Evolutionary conservation across 2,888 invertebrate genomes (phyloP).

Genomic region (Pelosia muscerda): DNA sequence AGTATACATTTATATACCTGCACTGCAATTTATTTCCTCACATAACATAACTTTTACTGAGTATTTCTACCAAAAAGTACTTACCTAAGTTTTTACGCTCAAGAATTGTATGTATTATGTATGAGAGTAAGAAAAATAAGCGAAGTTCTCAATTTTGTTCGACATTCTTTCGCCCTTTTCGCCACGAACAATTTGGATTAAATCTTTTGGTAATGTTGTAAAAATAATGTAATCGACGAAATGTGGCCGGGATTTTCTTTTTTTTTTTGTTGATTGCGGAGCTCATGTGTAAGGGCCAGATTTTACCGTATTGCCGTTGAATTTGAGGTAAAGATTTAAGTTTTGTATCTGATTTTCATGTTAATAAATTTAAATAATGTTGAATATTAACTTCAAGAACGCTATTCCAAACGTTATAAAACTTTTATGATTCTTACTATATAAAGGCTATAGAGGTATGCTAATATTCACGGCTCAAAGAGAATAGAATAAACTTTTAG

Average conservation of each 20-base stretch:
- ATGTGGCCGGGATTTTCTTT: slow-evolving; percentile 21
- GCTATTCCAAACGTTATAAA: neutral
- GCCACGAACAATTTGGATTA: slow-evolving; percentile 44
- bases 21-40: slow-evolving; percentile 20
- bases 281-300: neutral
- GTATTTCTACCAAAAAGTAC: slow-evolving; percentile 26
- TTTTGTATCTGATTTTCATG: neutral
- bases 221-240: slow-evolving; percentile 41
- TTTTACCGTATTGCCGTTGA: neutral
- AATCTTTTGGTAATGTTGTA: slow-evolving; percentile 46
- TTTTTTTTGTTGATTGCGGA: slow-evolving; percentile 11
- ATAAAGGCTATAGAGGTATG: neutral
- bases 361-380: neutral
- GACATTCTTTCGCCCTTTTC: slow-evolving; percentile 33
- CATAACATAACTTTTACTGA: slow-evolving; percentile 19
- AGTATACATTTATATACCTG: neutral
- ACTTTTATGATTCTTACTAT: neutral
- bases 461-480: neutral
- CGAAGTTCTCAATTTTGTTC: slow-evolving; percentile 46
- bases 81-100: slow-evolving; percentile 48
- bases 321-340: neutral
- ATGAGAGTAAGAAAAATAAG: slow-evolving; percentile 38
- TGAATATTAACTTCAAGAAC: neutral
- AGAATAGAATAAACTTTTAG: neutral
- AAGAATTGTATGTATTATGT: slow-evolving; percentile 50